Conservation (phyloP, 2,113 vertebrate genomes). For the Trogon melanurus region DNA sequence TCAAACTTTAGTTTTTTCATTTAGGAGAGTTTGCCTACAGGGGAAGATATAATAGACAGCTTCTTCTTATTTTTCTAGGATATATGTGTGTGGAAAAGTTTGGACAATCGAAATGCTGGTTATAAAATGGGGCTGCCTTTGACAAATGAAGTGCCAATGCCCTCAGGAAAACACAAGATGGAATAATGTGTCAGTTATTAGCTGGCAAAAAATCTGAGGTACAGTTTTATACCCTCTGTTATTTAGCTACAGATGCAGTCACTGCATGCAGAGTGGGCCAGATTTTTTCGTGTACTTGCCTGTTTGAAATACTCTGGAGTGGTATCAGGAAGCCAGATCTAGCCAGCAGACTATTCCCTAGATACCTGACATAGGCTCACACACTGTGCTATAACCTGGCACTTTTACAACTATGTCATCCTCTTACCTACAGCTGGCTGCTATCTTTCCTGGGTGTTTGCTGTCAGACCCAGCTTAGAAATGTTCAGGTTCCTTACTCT, state of each 20-base stretch:
- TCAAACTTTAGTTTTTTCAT: background rate
- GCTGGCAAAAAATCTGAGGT: slow-evolving; percentile 10
- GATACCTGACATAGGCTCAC: background rate
- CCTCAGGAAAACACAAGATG: background rate
- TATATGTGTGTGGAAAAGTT: background rate
- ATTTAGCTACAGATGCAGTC: background rate
- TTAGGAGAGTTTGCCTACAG: background rate
- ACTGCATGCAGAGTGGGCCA: background rate
- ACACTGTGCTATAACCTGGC: background rate
- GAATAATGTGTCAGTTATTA: background rate
- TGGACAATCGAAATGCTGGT: background rate
- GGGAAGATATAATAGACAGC: background rate
- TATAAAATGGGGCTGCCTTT: background rate
- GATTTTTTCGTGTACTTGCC: background rate
- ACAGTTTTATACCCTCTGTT: background rate
- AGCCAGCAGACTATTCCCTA: background rate
- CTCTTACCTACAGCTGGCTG: background rate
- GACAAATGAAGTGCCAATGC: background rate
- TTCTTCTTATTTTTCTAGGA: background rate
- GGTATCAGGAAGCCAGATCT: slow-evolving; percentile 3
- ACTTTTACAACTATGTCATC: background rate
- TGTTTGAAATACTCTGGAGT: background rate
- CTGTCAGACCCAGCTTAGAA: background rate
- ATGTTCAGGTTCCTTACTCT: background rate
- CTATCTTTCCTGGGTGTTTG: background rate